Conservation (phyloP, 2,888 invertebrate species). For the Erpobdella octoculata region DNA sequence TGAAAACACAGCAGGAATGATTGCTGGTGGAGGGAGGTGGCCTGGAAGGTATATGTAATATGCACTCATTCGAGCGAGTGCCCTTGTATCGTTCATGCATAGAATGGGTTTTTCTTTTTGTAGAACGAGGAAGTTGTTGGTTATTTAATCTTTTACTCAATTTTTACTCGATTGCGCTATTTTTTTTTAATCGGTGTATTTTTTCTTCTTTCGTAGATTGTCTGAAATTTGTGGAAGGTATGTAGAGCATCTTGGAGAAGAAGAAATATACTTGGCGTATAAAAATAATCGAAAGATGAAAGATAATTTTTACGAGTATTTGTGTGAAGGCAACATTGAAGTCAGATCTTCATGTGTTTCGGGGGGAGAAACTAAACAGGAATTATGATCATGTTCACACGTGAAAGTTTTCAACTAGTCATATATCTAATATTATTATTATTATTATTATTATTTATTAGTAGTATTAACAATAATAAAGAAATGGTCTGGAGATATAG, state of each 20-base stretch:
- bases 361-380: not conserved
- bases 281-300: constrained; percentile 34
- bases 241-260: constrained; percentile 48
- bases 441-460: no score
- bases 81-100: no score
- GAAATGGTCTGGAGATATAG: no score
- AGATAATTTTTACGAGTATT: constrained; percentile 37
- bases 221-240: constrained; percentile 40
- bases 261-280: constrained; percentile 42
- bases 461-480: no score
- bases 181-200: not conserved
- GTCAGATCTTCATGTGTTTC: constrained; percentile 1
- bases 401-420: no score
- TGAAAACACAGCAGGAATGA: constrained; percentile 45
- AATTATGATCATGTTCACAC: constrained; percentile 11
- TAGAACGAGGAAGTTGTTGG: no score
- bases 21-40: constrained; percentile 52
- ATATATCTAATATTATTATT: no score
- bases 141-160: no score
- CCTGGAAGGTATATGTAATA: constrained; percentile 43
- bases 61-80: no score
- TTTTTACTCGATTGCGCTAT: no score
- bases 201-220: constrained; percentile 39
- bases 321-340: constrained; percentile 40
- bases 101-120: no score